Base-by-base conservation (phyloP, 2,113 vertebrate species). In the Anoura caudifer region DNA sequence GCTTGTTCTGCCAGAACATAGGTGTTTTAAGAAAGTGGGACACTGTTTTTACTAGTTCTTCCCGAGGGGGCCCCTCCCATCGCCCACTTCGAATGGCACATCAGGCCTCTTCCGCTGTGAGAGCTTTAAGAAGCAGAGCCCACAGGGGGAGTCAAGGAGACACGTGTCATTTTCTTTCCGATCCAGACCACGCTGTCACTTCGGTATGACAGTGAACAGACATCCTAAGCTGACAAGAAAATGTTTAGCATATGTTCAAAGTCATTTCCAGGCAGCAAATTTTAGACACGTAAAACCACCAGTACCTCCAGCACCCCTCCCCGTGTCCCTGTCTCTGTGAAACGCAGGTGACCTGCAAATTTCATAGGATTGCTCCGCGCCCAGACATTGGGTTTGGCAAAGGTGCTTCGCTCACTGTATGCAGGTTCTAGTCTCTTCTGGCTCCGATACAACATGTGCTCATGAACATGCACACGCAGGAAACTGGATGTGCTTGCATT, bases 121-220 rank as follows among this genome's bases (percentile, higher is more conserved):
- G 67, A 69, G 2, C 75, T 87, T 65, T 36, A 50, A 81, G 81
- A 83, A 59, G 43, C 14, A 47, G 41, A 36, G 2, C 59, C 26
- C 59, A 28, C 7, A 70, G 16, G 63, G 63, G 63, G 31, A 5
- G 15, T 45, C 16, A 28, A 33, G 73, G 6, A 83, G 52, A 86
- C 76, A 89, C 77, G 5, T 87, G 43, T 72, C 59, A 36, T 77
- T 94, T 81, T 91, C 26, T 65, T 93, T 83, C 14, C 56, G 95
- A 75, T 86, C 36, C 33, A 54, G 69, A 24, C 22, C 61, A 56
- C 8, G 15, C 20, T 72, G 8, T 45, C 31, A 67, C 19, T 36
- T 89, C 5, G 33, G 20, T 61, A 24, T 89, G 47, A 26, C 4
- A 61, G 41, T 82, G 26, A 61, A 43, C 14, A 73, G 36, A 77